These are phyloP conservation scores for Brachyistius frenatus DNA, from an alignment of 2,113 vertebrate genomes.

Conservation along the genomic window DNA sequence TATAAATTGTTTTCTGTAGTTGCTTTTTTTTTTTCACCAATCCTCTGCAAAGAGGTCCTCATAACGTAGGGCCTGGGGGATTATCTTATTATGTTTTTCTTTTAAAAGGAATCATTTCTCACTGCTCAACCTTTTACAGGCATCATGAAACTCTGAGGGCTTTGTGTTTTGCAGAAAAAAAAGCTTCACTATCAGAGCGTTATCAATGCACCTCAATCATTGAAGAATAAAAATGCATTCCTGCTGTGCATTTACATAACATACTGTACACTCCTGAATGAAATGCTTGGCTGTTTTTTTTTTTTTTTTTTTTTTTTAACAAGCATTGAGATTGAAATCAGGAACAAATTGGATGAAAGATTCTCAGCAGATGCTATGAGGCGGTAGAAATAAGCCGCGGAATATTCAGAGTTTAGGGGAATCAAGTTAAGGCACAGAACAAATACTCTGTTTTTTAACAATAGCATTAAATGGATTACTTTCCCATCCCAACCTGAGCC, in stretches of 20 bases:
- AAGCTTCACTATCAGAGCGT: constrained; percentile 45
- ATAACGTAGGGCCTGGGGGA: constrained; percentile 49
- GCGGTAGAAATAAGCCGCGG: constrained; percentile 31
- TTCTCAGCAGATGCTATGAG: constrained; percentile 51
- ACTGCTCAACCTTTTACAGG: constrained; percentile 51
- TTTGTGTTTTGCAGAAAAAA: constrained; percentile 49
- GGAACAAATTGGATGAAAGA: constrained; percentile 61
- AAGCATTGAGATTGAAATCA: constrained; percentile 56
- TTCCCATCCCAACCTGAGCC: constrained; percentile 34
- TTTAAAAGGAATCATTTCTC: constrained; percentile 62
- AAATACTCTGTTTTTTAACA: constrained; percentile 35
- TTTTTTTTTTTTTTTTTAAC: constrained; percentile 6
- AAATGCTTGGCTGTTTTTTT: constrained; percentile 52
- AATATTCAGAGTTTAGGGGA: constrained; percentile 45
- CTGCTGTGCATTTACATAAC: constrained; percentile 62
- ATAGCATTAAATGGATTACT: constrained; percentile 44
- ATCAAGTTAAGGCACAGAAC: constrained; percentile 19
- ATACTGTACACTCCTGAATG: constrained; percentile 61
- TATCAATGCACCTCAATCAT: constrained; percentile 54
- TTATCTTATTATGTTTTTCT: constrained; percentile 73
- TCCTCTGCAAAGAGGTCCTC: constrained; percentile 56
- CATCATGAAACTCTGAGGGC: constrained; percentile 39
- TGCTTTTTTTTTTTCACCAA: constrained; percentile 47
- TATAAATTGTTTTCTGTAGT: constrained; percentile 64
- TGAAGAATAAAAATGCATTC: constrained; percentile 59